phyloP scores from a whole-genome alignment of 1,140 invertebrate species.

The Nomia melanderi region DNA sequence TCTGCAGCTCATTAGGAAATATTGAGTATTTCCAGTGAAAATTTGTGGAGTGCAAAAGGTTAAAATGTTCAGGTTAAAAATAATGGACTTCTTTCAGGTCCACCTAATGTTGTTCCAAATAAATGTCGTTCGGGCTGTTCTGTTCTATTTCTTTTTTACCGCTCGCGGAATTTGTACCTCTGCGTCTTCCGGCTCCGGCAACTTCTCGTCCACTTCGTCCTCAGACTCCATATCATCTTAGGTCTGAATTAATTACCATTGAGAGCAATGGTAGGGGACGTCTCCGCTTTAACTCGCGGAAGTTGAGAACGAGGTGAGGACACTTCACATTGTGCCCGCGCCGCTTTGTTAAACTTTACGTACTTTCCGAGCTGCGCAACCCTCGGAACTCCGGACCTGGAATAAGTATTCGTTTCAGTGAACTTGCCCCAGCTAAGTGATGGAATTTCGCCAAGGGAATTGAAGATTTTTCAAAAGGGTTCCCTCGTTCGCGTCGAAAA shows the following conservation, averaged over 20 bases:
- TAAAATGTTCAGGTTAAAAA: too few species aligned
- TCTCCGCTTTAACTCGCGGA: conserved; percentile 18
- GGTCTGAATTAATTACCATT: conserved; percentile 56
- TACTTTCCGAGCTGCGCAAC: neutral
- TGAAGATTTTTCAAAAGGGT: neutral
- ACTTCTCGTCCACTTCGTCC: conserved; percentile 77
- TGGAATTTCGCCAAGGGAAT: neutral
- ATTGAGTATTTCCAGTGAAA: too few species aligned
- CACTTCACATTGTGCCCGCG: conserved; percentile 40
- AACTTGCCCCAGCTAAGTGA: neutral
- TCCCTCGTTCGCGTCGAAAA: too few species aligned
- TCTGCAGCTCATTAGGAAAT: too few species aligned
- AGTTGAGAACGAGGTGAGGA: conserved; percentile 38
- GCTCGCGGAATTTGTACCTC: conserved; percentile 56
- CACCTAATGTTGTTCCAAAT: neutral
- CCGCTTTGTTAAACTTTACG: conserved; percentile 44
- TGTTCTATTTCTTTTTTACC: too few species aligned
- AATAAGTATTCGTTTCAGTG: conserved; percentile 35
- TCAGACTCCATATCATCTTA: conserved; percentile 79
- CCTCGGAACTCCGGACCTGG: conserved; percentile 32
- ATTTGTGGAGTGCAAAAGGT: too few species aligned
- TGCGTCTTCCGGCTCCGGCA: conserved; percentile 69
- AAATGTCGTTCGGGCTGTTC: neutral
- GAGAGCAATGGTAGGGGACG: conserved; percentile 41
- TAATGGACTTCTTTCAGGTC: neutral